Percentiles rank a stretch among this genome's conserved stretches.
Conservation (phyloP, 2,113 vertebrate genomes). For the Calonectris borealis region DNA sequence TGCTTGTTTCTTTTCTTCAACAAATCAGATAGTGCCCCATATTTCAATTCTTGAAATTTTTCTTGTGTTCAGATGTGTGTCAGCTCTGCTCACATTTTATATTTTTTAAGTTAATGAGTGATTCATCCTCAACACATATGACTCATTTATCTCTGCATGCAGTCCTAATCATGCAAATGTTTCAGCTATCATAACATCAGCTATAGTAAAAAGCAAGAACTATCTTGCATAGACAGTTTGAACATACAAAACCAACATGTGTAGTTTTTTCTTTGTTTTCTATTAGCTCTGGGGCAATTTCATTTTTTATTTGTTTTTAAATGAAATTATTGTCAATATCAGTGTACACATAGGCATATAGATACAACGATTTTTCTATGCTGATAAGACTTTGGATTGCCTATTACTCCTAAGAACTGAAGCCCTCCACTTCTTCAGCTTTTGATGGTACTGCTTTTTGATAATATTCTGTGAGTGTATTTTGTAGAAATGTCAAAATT, state of each 20-base stretch:
- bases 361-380: background rate
- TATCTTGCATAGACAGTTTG: background rate
- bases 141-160: constrained; percentile 37
- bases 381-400: background rate
- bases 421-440: background rate
- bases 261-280: background rate
- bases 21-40: background rate
- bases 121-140: constrained; percentile 35
- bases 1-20: background rate
- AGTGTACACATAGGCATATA: background rate
- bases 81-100: background rate
- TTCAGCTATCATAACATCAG: background rate
- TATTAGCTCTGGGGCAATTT: background rate
- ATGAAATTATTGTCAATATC: background rate
- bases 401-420: background rate
- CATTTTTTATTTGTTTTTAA: background rate
- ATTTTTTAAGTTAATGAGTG: constrained; percentile 25
- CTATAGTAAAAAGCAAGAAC: background rate
- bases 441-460: background rate
- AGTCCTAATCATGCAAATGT: constrained; percentile 8
- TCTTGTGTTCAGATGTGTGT: background rate
- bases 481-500: background rate
- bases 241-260: background rate
- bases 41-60: background rate
- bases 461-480: background rate